Conservation (phyloP, 1,140 invertebrate species). For the Adelges cooleyi region DNA sequence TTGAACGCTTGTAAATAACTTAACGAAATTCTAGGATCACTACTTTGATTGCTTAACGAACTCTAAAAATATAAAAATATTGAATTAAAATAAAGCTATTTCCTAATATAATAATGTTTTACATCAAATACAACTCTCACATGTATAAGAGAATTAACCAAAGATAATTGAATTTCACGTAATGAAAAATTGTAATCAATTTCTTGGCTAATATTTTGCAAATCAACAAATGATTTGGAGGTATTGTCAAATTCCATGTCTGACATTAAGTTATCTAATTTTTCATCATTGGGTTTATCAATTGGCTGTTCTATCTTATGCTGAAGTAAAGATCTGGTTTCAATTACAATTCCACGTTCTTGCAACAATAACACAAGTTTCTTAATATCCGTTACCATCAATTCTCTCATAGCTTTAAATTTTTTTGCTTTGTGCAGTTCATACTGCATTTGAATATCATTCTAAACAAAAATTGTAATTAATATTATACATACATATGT, state of each 20-base stretch:
- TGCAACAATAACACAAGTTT: background rate
- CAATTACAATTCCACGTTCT: background rate
- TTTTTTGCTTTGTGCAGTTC: background rate
- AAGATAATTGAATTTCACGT: background rate
- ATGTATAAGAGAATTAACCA: background rate
- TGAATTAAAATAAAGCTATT: background rate
- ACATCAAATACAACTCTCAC: background rate
- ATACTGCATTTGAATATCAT: background rate
- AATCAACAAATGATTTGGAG: background rate
- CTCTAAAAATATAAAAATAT: background rate
- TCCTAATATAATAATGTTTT: too few species aligned
- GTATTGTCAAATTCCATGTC: background rate
- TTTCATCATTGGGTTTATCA: background rate
- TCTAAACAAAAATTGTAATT: background rate
- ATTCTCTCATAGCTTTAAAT: background rate
- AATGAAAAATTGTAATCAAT: background rate
- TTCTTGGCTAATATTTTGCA: background rate
- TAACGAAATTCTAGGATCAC: background rate
- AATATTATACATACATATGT: background rate
- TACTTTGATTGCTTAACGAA: background rate
- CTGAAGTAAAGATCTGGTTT: background rate
- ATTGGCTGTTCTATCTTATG: background rate
- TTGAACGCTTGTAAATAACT: slow-evolving; percentile 2
- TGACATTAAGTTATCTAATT: background rate
- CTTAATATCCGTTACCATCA: slow-evolving; percentile 6